These are phyloP conservation scores for Tinea trinotella DNA, from an alignment of 2,888 invertebrate genomes.

Conservation along the genomic window DNA sequence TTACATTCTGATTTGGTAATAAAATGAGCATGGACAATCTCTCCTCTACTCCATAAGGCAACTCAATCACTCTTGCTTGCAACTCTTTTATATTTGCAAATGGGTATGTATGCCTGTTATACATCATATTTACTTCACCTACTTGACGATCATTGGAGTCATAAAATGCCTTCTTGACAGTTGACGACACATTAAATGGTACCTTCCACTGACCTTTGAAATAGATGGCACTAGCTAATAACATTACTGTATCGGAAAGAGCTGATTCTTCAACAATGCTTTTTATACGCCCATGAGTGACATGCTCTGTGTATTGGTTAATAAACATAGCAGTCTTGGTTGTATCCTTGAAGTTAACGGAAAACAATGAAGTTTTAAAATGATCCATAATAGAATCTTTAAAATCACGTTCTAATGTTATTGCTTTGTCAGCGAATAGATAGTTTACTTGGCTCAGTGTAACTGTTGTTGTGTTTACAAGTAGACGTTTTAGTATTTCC, in stretches of 20 bases:
- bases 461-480: conserved; percentile 46
- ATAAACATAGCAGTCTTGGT: conserved; percentile 33
- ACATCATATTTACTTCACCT: conserved; percentile 83
- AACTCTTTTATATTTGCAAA: conserved; percentile 70
- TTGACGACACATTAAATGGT: conserved; percentile 74
- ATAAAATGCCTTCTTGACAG: conserved; percentile 67
- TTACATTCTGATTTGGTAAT: conserved; percentile 72
- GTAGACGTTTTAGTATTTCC: conserved; percentile 40
- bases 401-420: conserved; percentile 34
- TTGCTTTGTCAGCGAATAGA: conserved; percentile 39
- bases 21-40: conserved; percentile 76
- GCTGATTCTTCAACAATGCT: conserved; percentile 45
- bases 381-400: conserved; percentile 27
- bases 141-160: conserved; percentile 62
- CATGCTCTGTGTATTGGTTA: conserved; percentile 38
- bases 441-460: conserved; percentile 47
- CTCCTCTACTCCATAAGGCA: conserved; percentile 76
- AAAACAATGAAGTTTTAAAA: conserved; percentile 40
- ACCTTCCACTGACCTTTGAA: conserved; percentile 81
- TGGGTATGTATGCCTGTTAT: conserved; percentile 70
- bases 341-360: conserved; percentile 38
- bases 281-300: conserved; percentile 46
- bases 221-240: conserved; percentile 77
- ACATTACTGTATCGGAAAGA: conserved; percentile 65
- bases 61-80: conserved; percentile 75